Conservation (phyloP, 1,140 invertebrate genomes). For the Euglossa dilemma region DNA sequence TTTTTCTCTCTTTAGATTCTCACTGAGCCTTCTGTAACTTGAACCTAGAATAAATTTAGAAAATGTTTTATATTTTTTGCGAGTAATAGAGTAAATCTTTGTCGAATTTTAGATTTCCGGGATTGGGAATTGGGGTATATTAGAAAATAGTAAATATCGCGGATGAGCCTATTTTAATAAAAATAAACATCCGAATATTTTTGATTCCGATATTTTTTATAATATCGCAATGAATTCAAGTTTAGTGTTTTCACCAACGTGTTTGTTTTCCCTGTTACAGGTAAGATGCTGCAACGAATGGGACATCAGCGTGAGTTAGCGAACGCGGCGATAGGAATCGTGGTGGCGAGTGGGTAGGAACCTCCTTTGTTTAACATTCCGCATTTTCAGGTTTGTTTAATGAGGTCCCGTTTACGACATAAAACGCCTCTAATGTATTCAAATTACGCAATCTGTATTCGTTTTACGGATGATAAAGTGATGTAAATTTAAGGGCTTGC, state of each 20-base stretch:
- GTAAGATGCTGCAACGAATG: constrained; percentile 12
- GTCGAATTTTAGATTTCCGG: too few species aligned
- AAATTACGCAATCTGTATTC: neutral
- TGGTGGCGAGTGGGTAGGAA: neutral
- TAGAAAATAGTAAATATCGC: too few species aligned
- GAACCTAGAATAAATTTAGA: too few species aligned
- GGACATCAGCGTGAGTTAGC: too few species aligned
- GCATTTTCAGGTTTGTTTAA: neutral
- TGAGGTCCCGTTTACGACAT: too few species aligned
- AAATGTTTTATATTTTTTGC: too few species aligned
- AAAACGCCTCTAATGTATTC: neutral
- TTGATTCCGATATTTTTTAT: too few species aligned
- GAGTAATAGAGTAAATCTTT: too few species aligned
- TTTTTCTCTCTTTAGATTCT: neutral
- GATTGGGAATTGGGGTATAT: too few species aligned
- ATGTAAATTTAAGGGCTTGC: neutral
- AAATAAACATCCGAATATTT: too few species aligned
- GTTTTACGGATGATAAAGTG: neutral
- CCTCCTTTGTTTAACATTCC: neutral
- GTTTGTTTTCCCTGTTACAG: constrained; percentile 31
- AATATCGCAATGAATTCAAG: neutral
- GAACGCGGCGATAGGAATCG: neutral
- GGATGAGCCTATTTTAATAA: too few species aligned
- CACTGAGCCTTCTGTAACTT: too few species aligned
- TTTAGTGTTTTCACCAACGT: neutral